phyloP scores from a whole-genome alignment of 2,888 invertebrate species.

The Scaptomyza reducta region DNA sequence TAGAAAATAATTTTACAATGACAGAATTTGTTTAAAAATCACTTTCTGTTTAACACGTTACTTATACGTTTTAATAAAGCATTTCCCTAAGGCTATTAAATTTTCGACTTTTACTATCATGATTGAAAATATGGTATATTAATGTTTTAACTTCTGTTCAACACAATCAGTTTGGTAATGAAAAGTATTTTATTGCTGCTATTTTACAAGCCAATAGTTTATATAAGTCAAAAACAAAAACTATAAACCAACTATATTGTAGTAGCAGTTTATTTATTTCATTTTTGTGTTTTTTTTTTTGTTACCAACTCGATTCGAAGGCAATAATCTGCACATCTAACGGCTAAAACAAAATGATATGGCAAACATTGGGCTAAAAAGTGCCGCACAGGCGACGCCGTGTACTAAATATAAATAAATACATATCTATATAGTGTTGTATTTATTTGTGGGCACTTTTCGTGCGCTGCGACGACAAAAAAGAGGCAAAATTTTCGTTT shows the following conservation, averaged over 20 bases:
- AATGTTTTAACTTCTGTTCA: background rate
- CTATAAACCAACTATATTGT: background rate
- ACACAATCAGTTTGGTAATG: background rate
- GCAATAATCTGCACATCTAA: constrained; percentile 44
- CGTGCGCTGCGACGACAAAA: constrained; percentile 48
- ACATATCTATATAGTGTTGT: constrained; percentile 40
- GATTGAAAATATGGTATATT: background rate
- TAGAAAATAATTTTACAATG: background rate
- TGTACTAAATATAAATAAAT: constrained; percentile 59
- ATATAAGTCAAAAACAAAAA: constrained; percentile 13
- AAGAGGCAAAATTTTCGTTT: constrained; percentile 46
- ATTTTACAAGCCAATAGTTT: constrained; percentile 5
- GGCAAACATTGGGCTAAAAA: constrained; percentile 25
- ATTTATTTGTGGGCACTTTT: constrained; percentile 44
- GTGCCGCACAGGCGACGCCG: constrained; percentile 13
- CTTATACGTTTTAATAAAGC: background rate
- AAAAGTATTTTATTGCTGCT: constrained; percentile 9
- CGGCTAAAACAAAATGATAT: constrained; percentile 36
- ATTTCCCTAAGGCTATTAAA: background rate
- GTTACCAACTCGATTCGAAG: constrained; percentile 2
- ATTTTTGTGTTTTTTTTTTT: constrained; percentile 15
- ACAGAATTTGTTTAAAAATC: background rate
- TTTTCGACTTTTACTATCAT: no score
- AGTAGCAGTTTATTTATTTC: background rate
- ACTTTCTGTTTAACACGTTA: background rate